Evolutionary conservation across 1,140 invertebrate species (phyloP).

Genomic region (Papilio helenus): DNA sequence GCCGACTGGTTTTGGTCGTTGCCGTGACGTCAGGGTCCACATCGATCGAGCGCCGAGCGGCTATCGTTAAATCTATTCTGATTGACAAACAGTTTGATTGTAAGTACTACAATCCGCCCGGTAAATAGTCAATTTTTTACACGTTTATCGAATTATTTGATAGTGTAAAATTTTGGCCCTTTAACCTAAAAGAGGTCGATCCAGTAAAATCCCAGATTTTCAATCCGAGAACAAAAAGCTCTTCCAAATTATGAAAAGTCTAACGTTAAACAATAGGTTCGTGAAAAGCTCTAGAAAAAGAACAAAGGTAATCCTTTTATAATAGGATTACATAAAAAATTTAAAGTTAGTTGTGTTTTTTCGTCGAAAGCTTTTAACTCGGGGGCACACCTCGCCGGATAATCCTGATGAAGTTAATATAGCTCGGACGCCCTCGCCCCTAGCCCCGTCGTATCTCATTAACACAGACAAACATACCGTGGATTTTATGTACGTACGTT

Average conservation of each 20-base stretch:
- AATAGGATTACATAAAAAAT: conserved; percentile 4
- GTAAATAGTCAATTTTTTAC: neutral
- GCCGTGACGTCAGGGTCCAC: neutral
- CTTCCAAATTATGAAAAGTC: neutral
- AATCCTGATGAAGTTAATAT: conserved; percentile 41
- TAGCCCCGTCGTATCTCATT: neutral
- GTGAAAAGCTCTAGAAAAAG: neutral
- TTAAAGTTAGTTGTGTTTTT: neutral
- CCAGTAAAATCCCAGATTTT: neutral
- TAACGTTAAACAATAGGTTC: neutral
- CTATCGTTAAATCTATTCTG: neutral
- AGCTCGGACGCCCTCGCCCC: neutral
- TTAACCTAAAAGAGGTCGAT: too few species aligned
- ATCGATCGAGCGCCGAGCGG: neutral
- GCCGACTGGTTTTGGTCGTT: neutral
- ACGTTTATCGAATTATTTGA: too few species aligned
- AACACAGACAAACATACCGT: neutral
- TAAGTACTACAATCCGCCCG: neutral
- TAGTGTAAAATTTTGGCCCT: too few species aligned
- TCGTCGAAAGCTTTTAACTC: conserved; percentile 16
- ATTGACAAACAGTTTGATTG: neutral
- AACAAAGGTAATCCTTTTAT: neutral
- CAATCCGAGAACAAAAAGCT: neutral
- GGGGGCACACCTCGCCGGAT: conserved; percentile 9
- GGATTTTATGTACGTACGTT: neutral